A percentile compares a stretch with the other conserved stretches of the same genome.
Evolutionary conservation across 2,113 vertebrate genomes (phyloP).

Genomic region (Rhinogobius similis): DNA sequence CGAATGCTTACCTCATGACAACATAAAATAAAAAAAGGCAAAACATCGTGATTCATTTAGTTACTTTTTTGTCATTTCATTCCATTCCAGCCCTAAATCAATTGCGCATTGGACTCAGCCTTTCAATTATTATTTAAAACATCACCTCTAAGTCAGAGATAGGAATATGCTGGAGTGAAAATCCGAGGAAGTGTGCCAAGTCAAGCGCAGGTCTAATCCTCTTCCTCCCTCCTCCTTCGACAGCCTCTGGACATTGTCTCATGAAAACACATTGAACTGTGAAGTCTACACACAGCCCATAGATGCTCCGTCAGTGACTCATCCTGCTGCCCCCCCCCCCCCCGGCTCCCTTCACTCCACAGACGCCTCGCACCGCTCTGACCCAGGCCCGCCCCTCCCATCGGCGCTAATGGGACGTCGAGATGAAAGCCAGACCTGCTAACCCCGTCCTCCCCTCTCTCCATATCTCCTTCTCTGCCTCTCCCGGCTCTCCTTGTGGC

Average conservation of each 20-base stretch:
- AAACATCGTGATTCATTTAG: too few relatives aligned
- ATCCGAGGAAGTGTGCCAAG: background rate
- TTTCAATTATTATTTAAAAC: too few relatives aligned
- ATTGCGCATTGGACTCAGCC: too few relatives aligned
- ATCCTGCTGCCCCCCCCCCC: background rate
- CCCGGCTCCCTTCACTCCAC: background rate
- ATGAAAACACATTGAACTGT: background rate
- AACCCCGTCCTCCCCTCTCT: background rate
- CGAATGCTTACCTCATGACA: too few relatives aligned
- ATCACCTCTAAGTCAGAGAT: too few relatives aligned
- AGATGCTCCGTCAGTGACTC: conserved; percentile 1
- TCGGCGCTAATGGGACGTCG: conserved; percentile 12
- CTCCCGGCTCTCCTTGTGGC: background rate
- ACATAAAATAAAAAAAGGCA: too few relatives aligned
- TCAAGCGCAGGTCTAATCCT: background rate
- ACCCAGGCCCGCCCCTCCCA: conserved; percentile 13
- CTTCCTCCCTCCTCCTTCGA: background rate
- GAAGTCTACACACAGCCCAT: background rate
- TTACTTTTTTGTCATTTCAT: too few relatives aligned
- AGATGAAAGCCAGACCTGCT: conserved; percentile 28
- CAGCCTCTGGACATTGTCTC: background rate
- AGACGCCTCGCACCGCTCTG: background rate
- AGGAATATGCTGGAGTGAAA: too few relatives aligned
- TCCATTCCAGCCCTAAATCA: too few relatives aligned
- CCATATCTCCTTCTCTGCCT: background rate